Conservation (phyloP, 2,113 vertebrate species). For the Malurus alboscapulatus region DNA sequence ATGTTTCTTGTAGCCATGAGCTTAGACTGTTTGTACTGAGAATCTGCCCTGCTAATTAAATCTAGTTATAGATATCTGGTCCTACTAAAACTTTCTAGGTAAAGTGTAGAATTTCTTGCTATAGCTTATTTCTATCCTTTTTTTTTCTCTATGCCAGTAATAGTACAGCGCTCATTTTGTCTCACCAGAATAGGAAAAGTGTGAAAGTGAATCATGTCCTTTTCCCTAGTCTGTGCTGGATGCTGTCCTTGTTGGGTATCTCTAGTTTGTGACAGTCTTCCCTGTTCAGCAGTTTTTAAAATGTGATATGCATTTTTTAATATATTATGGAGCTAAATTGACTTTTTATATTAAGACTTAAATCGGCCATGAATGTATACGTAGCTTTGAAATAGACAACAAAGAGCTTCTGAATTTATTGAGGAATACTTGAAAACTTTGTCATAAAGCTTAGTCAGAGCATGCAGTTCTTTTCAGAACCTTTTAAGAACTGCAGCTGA, state of each 20-base stretch:
- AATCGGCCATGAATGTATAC: accelerated
- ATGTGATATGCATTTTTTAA: not conserved
- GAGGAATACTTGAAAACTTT: not conserved
- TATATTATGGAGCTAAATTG: not conserved
- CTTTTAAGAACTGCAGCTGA: not conserved
- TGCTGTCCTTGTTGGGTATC: not conserved
- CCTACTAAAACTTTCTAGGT: not conserved
- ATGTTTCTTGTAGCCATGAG: not conserved
- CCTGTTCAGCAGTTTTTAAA: not conserved
- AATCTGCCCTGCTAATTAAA: not conserved
- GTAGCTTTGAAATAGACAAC: not conserved
- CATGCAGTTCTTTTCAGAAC: not conserved
- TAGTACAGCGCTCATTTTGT: not conserved
- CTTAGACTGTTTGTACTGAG: not conserved
- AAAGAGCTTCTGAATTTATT: not conserved
- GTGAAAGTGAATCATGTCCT: not conserved
- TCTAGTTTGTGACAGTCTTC: not conserved
- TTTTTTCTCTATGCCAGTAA: not conserved
- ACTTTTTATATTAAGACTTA: not conserved
- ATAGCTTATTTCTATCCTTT: not conserved
- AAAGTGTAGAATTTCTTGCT: not conserved
- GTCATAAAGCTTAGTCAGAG: not conserved
- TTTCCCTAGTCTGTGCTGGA: not conserved
- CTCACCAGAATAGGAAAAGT: not conserved
- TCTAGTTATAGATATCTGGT: not conserved